Percentiles rank a stretch among this genome's conserved stretches.
Conservation (phyloP, 1,140 invertebrate species). For the Papilio dardanus region DNA sequence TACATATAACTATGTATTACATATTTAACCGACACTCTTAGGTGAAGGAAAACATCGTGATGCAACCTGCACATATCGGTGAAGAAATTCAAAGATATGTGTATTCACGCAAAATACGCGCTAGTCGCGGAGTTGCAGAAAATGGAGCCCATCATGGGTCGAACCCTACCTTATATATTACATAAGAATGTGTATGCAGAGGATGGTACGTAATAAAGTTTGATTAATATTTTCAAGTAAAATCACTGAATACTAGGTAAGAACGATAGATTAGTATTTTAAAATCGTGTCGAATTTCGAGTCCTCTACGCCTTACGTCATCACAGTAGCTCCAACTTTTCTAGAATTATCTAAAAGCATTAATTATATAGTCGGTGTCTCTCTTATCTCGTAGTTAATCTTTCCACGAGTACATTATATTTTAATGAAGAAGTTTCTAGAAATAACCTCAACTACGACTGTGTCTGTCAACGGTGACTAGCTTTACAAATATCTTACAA, state of each 20-base stretch:
- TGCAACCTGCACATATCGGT: too few species aligned
- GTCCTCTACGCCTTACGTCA: neutral
- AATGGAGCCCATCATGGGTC: too few species aligned
- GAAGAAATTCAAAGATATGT: too few species aligned
- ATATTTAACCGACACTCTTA: too few species aligned
- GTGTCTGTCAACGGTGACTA: neutral
- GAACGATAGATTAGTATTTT: neutral
- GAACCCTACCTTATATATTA: too few species aligned
- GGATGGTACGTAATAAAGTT: neutral
- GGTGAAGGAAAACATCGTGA: too few species aligned
- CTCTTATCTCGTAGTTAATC: neutral
- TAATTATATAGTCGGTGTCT: neutral
- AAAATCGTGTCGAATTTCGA: neutral
- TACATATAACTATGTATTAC: neutral
- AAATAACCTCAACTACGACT: slow-evolving; percentile 2
- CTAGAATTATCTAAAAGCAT: neutral
- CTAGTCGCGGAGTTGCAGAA: too few species aligned
- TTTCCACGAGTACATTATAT: slow-evolving; percentile 1
- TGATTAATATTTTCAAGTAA: neutral
- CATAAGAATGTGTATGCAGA: neutral
- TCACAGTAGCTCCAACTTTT: neutral
- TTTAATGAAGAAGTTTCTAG: slow-evolving; percentile 5
- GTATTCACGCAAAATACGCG: too few species aligned
- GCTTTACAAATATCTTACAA: too few species aligned
- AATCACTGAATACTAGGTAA: neutral